A percentile compares a stretch with the other conserved stretches of the same genome.
Conservation (phyloP, 2,888 invertebrate species). For the Scaptodrosophila latifasciaeformis region DNA sequence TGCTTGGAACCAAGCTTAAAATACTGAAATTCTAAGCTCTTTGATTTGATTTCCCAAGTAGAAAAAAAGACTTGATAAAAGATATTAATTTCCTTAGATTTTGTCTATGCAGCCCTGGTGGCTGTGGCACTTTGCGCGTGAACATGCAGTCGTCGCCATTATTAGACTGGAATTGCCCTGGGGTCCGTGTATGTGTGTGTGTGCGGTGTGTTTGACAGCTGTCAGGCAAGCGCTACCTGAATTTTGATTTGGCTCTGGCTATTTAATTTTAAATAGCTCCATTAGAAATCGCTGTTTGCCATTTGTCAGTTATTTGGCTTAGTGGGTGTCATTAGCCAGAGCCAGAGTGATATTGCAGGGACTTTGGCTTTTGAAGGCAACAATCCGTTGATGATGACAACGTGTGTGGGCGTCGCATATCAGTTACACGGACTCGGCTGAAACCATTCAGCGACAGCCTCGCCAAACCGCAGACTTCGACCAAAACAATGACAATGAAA, state of each 20-base stretch:
- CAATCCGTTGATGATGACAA: constrained; percentile 27
- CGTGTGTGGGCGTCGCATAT: constrained; percentile 59
- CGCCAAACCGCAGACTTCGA: constrained; percentile 29
- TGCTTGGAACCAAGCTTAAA: too few relatives aligned
- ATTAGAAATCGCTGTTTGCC: constrained; percentile 28
- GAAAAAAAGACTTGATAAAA: too few relatives aligned
- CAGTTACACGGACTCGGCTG: constrained; percentile 38
- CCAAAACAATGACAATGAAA: too few relatives aligned
- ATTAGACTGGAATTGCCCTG: neutral
- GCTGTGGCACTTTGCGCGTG: constrained; percentile 3
- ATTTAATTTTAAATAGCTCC: constrained; percentile 6
- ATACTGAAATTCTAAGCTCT: too few relatives aligned
- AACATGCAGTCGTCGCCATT: constrained; percentile 15
- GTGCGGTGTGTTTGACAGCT: constrained; percentile 6
- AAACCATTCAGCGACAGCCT: constrained; percentile 30
- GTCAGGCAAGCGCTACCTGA: neutral
- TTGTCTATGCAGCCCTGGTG: neutral
- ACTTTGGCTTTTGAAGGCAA: too few relatives aligned
- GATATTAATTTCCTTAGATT: too few relatives aligned
- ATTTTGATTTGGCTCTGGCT: too few relatives aligned
- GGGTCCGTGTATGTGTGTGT: constrained; percentile 1
- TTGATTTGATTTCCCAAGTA: too few relatives aligned
- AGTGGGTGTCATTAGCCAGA: constrained; percentile 6
- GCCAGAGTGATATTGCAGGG: too few relatives aligned
- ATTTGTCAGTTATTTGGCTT: constrained; percentile 44